Evolutionary conservation across 2,888 invertebrate genomes (phyloP).

Genomic region (Macrophya alboannulata): DNA sequence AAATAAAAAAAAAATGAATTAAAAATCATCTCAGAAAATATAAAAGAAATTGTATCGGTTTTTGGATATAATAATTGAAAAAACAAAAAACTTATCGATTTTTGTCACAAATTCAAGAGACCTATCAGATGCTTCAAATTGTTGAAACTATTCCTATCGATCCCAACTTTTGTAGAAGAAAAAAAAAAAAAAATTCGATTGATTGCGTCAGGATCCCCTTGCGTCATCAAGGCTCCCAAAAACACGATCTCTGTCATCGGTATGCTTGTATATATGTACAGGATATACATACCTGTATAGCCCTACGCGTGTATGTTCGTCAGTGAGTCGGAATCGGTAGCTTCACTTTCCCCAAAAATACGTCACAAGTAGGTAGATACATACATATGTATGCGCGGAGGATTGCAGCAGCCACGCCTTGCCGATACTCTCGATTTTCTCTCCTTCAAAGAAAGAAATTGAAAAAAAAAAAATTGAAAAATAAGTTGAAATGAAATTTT

Average conservation of each 20-base stretch:
- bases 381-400: background rate
- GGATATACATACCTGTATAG: constrained; percentile 1
- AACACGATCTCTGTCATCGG: background rate
- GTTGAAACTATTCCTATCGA: constrained; percentile 14
- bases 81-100: background rate
- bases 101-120: background rate
- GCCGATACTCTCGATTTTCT: constrained; percentile 6
- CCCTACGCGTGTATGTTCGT: background rate
- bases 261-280: background rate
- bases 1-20: background rate
- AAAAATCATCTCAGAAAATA: background rate
- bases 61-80: background rate
- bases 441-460: background rate
- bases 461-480: background rate
- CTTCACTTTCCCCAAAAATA: constrained; percentile 41
- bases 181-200: background rate
- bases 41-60: background rate
- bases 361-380: constrained; percentile 13
- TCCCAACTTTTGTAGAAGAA: background rate
- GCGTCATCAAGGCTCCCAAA: background rate
- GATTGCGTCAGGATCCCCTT: constrained; percentile 17
- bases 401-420: background rate
- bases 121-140: background rate
- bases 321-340: background rate
- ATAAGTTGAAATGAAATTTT: background rate